Evolutionary conservation across 2,797 vertebrate species (phyloP), one percentile per base, ranked within the genome.

Genomic region (Acipenser transmontanus): DNA sequence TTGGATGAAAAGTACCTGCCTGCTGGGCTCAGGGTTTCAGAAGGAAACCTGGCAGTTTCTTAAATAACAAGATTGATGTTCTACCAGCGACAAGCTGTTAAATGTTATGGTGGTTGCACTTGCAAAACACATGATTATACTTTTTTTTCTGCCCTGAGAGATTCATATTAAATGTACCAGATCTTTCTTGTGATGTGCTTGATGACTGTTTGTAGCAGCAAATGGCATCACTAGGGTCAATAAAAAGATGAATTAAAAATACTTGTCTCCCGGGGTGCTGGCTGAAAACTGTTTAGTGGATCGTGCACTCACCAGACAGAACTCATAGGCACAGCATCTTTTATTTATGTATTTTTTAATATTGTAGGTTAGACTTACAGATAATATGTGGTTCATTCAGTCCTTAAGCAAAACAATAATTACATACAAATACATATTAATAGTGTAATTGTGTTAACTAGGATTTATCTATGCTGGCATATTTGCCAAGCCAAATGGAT

Each of bases 211-310:
- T 76, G 80, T 77, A 86, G 84, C 81, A 78, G 86, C 81, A 68
- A 87, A 76, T 70, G 80, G 73, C 84, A 85, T 81, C 84, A 82
- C 65, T 70, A 77, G 80, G 75, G 78, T 85, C 87, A 91, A 89
- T 92, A 82, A 85, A 91, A 80, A 81, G 83, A 84, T 88, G 85
- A 87, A 87, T 86, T 85, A 85, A 85, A 84, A 82, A 84, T 88
- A 76, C 73, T 71, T 70, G 66, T 77, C 84, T 83, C 68, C 71
- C 64, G 77, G 84, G 34, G 34, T 34, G 34, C 34, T 7, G 64
- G 68, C 62, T 70, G 64, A 65, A 69, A 61, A 70, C 70, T 69
- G 67, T 34, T 65, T 34, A 34, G 34, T 34, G 34, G 34, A 34
- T 34, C 34, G 4, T 34, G 34, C 77, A 76, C 82, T 77, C 80